Conservation (phyloP, 2,888 invertebrate genomes). For the Cyaniris semiargus region DNA sequence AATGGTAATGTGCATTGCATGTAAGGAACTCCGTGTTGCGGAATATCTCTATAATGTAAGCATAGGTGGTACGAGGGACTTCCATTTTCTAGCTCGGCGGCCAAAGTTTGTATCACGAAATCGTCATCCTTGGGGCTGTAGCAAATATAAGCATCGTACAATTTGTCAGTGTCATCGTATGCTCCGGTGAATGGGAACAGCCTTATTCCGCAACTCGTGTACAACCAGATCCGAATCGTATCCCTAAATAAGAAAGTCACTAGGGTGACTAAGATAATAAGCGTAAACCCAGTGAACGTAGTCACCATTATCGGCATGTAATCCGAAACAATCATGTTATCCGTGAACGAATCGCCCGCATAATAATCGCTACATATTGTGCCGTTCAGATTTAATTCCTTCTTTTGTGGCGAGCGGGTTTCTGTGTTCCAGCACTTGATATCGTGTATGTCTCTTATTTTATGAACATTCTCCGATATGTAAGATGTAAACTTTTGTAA, state of each 20-base stretch:
- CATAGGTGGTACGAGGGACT: conserved; percentile 90
- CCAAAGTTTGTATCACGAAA: conserved; percentile 92
- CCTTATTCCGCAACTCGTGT: conserved; percentile 91
- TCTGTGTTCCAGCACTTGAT: conserved; percentile 89
- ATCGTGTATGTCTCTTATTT: conserved; percentile 86
- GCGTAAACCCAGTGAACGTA: conserved; percentile 86
- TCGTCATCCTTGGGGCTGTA: conserved; percentile 96
- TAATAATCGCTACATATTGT: conserved; percentile 93
- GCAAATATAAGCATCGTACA: conserved; percentile 95
- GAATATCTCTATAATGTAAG: conserved; percentile 93
- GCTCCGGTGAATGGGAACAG: conserved; percentile 86
- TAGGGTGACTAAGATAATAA: conserved; percentile 87
- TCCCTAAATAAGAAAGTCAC: conserved; percentile 92
- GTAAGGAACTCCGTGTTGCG: conserved; percentile 83
- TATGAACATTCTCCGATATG: conserved; percentile 88
- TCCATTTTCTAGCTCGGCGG: conserved; percentile 92
- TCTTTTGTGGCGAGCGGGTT: conserved; percentile 84
- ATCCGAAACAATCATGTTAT: conserved; percentile 89
- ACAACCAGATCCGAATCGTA: conserved; percentile 92
- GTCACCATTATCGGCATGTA: conserved; percentile 92
- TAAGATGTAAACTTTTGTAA: conserved; percentile 90
- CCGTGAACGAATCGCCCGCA: conserved; percentile 89
- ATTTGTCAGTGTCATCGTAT: conserved; percentile 90
- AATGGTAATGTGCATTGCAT: conserved; percentile 87
- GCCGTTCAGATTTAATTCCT: conserved; percentile 89